phyloP scores from a whole-genome alignment of 2,888 invertebrate genomes.

The Candidula unifasciata region DNA sequence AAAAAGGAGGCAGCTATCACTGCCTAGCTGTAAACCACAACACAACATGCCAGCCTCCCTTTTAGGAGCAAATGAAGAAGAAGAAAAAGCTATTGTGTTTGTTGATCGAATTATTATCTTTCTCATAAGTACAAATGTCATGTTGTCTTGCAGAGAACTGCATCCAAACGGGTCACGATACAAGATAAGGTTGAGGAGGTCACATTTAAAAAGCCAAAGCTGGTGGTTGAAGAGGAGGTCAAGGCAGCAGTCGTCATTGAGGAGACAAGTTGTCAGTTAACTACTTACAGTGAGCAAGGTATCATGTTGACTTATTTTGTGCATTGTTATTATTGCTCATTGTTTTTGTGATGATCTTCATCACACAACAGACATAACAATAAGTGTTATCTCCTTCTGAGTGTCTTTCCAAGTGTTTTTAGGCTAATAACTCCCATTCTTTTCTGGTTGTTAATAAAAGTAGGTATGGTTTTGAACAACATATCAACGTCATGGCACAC shows the following conservation, averaged over 20 bases:
- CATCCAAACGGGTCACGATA: constrained; percentile 38
- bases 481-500: no score
- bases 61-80: no score
- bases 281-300: constrained; percentile 40
- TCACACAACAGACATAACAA: no score
- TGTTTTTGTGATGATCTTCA: no score
- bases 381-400: no score
- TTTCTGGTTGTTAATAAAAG: no score
- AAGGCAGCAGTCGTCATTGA: constrained; percentile 23
- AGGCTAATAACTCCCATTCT: no score
- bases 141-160: constrained; percentile 10
- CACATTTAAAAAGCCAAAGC: constrained; percentile 22
- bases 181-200: constrained; percentile 19
- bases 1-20: no score
- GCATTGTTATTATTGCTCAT: no score
- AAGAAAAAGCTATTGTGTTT: not conserved
- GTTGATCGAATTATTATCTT: not conserved
- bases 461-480: no score
- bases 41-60: not conserved
- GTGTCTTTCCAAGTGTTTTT: no score
- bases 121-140: not conserved
- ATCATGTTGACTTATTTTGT: not conserved
- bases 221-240: constrained; percentile 25
- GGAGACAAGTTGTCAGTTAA: not conserved
- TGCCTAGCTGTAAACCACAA: no score